Conservation (phyloP, 2,113 vertebrate species). For the Monopterus albus region DNA sequence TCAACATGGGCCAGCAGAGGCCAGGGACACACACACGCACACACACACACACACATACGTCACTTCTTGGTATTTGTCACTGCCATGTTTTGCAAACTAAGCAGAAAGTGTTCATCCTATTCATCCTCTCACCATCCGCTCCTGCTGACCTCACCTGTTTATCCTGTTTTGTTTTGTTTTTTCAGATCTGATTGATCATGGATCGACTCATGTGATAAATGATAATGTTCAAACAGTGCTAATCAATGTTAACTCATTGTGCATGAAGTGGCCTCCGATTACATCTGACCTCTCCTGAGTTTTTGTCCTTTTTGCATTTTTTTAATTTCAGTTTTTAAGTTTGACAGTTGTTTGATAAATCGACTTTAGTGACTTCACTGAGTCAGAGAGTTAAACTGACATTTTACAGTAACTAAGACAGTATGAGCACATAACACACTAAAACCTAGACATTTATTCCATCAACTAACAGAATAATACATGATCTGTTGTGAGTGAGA, state of each 20-base stretch:
- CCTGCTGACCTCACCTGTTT: conserved; percentile 54
- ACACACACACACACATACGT: conserved; percentile 11
- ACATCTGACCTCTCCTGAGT: not conserved
- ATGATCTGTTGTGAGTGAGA: not conserved
- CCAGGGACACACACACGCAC: conserved; percentile 11
- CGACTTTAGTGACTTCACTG: too few relatives aligned
- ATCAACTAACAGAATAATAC: too few relatives aligned
- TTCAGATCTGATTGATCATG: conserved; percentile 56
- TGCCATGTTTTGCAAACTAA: conserved; percentile 29
- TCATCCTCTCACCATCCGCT: conserved; percentile 30
- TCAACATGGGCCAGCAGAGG: conserved; percentile 25
- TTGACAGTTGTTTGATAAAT: too few relatives aligned
- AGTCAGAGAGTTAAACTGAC: too few relatives aligned
- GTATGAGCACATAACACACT: too few relatives aligned
- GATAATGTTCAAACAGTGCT: conserved; percentile 51
- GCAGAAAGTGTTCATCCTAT: conserved; percentile 17
- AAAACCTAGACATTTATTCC: too few relatives aligned
- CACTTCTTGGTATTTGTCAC: conserved; percentile 11
- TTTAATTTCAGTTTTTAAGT: too few relatives aligned
- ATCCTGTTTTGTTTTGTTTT: conserved; percentile 27
- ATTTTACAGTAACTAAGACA: too few relatives aligned
- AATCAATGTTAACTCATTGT: conserved; percentile 60
- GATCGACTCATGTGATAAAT: conserved; percentile 48
- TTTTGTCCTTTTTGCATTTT: not conserved
- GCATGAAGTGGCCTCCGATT: not conserved